These are phyloP conservation scores for Brachionus calyciflorus DNA, from an alignment of 1,140 invertebrate genomes.

Conservation along the genomic window DNA sequence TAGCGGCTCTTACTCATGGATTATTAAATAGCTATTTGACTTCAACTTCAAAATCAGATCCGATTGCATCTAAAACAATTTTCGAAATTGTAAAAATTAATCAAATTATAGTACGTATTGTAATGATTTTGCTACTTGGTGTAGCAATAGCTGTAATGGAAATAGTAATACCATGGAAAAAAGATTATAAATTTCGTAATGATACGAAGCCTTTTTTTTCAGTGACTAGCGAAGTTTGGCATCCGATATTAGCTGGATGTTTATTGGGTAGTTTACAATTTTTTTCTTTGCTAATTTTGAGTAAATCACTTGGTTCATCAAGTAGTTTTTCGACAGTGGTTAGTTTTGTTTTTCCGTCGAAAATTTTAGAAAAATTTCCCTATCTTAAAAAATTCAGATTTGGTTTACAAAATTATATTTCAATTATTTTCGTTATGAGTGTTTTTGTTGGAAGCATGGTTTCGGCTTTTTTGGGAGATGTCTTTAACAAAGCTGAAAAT, in stretches of 20 bases:
- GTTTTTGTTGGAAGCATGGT: neutral
- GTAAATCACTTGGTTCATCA: neutral
- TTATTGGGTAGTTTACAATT: slow-evolving; percentile 23
- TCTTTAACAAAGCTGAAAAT: neutral
- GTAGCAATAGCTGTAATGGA: slow-evolving; percentile 11
- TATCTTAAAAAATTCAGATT: slow-evolving; percentile 8
- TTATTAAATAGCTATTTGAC: slow-evolving; percentile 3
- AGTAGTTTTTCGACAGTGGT: neutral
- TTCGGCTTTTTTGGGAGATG: neutral
- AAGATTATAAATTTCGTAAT: neutral
- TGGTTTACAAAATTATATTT: neutral
- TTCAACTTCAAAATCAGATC: neutral
- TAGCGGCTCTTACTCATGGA: neutral
- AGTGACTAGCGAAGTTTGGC: slow-evolving; percentile 25
- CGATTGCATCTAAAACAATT: neutral
- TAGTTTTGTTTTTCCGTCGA: neutral
- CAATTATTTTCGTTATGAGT: neutral
- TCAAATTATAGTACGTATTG: neutral
- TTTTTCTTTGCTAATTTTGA: neutral
- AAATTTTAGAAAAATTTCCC: neutral
- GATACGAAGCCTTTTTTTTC: neutral
- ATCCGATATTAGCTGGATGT: slow-evolving; percentile 6
- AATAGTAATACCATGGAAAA: slow-evolving; percentile 25
- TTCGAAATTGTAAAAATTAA: slow-evolving; percentile 6
- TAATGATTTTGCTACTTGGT: neutral